Conservation (phyloP, 2,888 invertebrate genomes). For the Sturmia bella region DNA sequence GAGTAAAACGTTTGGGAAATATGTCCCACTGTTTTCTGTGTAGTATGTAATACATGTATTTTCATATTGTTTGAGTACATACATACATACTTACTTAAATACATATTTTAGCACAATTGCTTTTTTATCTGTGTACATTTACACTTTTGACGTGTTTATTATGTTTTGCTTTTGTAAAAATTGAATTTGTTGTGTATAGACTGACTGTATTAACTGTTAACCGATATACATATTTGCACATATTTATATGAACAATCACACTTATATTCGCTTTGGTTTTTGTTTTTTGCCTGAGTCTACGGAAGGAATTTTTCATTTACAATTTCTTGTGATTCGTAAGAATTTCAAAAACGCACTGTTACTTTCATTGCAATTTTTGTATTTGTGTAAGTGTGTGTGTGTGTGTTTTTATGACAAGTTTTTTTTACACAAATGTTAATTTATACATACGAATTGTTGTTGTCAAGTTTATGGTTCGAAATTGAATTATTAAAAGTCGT, state of each 20-base stretch:
- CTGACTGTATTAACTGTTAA: slow-evolving; percentile 1
- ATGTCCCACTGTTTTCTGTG: background rate
- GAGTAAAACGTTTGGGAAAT: no score
- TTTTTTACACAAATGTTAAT: background rate
- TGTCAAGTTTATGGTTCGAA: slow-evolving; percentile 13
- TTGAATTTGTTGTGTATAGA: slow-evolving; percentile 12
- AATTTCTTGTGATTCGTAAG: slow-evolving; percentile 52
- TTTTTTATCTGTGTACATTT: slow-evolving; percentile 42
- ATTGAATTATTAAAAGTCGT: slow-evolving; percentile 57
- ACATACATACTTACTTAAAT: background rate
- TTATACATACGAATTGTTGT: background rate
- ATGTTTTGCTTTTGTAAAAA: slow-evolving; percentile 34
- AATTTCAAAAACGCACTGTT: slow-evolving; percentile 70
- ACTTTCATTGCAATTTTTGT: slow-evolving; percentile 68
- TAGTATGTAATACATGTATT: background rate
- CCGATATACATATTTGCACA: background rate
- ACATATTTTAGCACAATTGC: slow-evolving; percentile 28
- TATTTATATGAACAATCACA: background rate
- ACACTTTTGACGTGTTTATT: slow-evolving; percentile 46
- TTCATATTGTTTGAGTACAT: background rate
- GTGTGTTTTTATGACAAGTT: slow-evolving; percentile 2
- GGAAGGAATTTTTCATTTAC: slow-evolving; percentile 38
- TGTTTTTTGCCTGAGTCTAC: background rate
- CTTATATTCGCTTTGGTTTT: background rate
- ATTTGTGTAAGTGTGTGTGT: background rate